A percentile compares a stretch with the other conserved stretches of the same genome.
These are phyloP conservation scores for Pachycephala philippinensis DNA, from an alignment of 2,113 vertebrate species.

Conservation along the genomic window DNA sequence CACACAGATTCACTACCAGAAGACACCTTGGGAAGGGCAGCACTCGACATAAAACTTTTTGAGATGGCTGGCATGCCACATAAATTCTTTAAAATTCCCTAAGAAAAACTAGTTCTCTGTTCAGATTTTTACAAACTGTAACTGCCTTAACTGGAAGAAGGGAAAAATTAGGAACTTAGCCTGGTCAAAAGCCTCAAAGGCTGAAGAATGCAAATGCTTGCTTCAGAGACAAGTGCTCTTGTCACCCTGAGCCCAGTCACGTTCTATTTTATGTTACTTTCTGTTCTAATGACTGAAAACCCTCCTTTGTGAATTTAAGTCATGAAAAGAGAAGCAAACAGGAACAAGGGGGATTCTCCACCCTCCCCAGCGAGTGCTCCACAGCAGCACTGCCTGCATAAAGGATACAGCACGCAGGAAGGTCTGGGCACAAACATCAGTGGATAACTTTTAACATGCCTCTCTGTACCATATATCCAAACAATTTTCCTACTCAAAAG, in stretches of 20 bases:
- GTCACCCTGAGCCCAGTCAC: not conserved
- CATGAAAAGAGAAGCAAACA: not conserved
- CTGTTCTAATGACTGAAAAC: not conserved
- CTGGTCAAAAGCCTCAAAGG: not conserved
- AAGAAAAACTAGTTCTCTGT: not conserved
- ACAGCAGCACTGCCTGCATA: not conserved
- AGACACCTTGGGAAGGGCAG: not conserved
- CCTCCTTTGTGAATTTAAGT: not conserved
- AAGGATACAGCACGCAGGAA: fast-evolving
- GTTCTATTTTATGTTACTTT: not conserved
- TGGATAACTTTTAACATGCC: not conserved
- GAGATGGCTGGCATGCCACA: not conserved
- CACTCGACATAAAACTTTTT: fast-evolving
- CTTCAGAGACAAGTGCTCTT: not conserved
- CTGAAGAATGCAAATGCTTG: not conserved
- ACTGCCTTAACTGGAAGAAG: not conserved
- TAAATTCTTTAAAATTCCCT: not conserved
- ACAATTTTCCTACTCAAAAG: not conserved
- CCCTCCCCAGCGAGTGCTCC: not conserved
- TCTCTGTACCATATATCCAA: not conserved
- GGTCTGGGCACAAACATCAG: not conserved
- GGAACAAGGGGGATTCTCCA: not conserved
- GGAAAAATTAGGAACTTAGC: not conserved
- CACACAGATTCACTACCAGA: not conserved
- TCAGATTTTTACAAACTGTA: not conserved